Evolutionary conservation across 64 coral and sea anemone species (phyloP), one percentile per base, ranked within the genome.

Genomic region (Dendrophyllia cribrosa): DNA sequence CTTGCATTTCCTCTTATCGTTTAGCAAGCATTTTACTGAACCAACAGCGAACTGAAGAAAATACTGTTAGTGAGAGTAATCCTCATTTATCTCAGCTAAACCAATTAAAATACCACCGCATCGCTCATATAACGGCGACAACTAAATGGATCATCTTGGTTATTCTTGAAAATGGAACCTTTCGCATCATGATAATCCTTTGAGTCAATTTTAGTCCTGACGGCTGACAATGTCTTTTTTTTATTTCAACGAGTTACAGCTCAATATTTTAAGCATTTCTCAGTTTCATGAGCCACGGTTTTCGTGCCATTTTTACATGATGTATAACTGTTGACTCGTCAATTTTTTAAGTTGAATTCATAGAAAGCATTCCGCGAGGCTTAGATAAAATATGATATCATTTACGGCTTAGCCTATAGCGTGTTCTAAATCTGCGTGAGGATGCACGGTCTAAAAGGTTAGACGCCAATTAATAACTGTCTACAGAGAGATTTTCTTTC

Each of bases 401-500:
- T 56, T 9, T 9, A 56, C 53, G 12, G 7, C 53, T 56, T 12
- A 0, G 53, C 7, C 7, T 12, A 56, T 56, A 56, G 53, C 53
- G 53, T 56, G 53, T 12, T 56, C 53, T 56, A 7, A 56, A 56
- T 56, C 58, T 64, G 59, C 55, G 9, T 9, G 74, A 19, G 77
- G 60, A 61, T 46, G 47, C 45, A 16, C 19, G 48, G 19, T 62
- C 60, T 20, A 67, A 84, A 67, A 84, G 80, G 62, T 84, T 84
- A 68, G 58, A 67, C 62, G 61, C 60, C 80, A 84, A 84, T 84
- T 84, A 84, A 84, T 84, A 84, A 84, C 80, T 84, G 80, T 84
- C 78, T 43, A 62, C 80, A 51, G 20, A 23, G 9, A 22, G 8
- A 67, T 84, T 84, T 20, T 84, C 16, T 67, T 66, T 50, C 80